Conservation (phyloP, 2,888 invertebrate species). For the Himalopsyche anomala region DNA sequence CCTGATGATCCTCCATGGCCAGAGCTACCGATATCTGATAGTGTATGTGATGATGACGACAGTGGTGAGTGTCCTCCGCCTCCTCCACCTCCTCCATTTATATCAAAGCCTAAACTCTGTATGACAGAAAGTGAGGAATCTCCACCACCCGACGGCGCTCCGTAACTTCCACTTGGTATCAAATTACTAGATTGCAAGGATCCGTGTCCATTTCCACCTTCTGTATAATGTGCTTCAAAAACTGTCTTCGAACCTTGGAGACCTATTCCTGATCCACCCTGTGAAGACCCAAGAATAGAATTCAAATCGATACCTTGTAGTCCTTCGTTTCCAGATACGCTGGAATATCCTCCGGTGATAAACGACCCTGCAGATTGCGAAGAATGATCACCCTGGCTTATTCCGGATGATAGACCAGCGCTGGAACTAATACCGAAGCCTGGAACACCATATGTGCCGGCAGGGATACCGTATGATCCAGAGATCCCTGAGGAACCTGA, state of each 20-base stretch:
- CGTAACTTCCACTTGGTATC: slow-evolving; percentile 60
- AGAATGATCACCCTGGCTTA: slow-evolving; percentile 68
- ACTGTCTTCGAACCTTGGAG: slow-evolving; percentile 70
- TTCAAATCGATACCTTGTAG: slow-evolving; percentile 65
- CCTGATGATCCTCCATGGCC: slow-evolving; percentile 44
- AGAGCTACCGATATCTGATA: slow-evolving; percentile 22
- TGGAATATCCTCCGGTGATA: slow-evolving; percentile 62
- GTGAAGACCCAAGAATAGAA: slow-evolving; percentile 66
- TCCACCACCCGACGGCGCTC: slow-evolving; percentile 62
- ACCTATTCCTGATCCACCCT: slow-evolving; percentile 62
- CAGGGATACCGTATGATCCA: slow-evolving; percentile 65
- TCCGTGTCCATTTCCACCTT: slow-evolving; percentile 68
- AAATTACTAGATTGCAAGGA: slow-evolving; percentile 66
- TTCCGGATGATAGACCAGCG: slow-evolving; percentile 67
- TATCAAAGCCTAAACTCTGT: slow-evolving; percentile 72
- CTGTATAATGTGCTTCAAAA: slow-evolving; percentile 76
- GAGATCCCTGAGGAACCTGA: slow-evolving; percentile 68
- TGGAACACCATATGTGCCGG: slow-evolving; percentile 6
- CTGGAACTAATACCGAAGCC: background rate
- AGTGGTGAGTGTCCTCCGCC: slow-evolving; percentile 3
- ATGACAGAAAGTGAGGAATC: slow-evolving; percentile 67
- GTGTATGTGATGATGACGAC: slow-evolving; percentile 30
- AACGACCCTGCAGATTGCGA: slow-evolving; percentile 48
- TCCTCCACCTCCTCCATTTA: slow-evolving; percentile 50
- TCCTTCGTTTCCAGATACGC: slow-evolving; percentile 64